Conservation (phyloP, 2,113 vertebrate species). For the Cranoglanis bouderius region DNA sequence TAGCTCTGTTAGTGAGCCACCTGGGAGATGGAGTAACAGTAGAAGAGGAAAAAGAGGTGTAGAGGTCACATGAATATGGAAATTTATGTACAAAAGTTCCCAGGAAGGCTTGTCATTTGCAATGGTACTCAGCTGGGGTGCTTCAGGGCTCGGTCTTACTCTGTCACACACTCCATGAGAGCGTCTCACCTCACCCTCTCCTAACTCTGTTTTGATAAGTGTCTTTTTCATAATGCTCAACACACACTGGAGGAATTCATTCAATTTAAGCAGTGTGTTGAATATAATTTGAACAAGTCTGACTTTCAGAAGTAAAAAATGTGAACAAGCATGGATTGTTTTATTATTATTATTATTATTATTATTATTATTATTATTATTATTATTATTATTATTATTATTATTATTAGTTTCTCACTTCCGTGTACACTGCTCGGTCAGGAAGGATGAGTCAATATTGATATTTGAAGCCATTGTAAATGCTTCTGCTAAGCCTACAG, state of each 20-base stretch:
- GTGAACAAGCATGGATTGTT: background rate
- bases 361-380: background rate
- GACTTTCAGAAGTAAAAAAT: background rate
- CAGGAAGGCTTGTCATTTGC: slow-evolving; percentile 1
- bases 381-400: too few species aligned
- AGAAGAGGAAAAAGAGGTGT: slow-evolving; percentile 8
- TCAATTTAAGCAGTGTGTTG: background rate
- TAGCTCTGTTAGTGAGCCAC: background rate
- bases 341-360: too few species aligned
- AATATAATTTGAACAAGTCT: background rate
- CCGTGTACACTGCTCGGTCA: background rate
- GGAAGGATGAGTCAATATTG: background rate
- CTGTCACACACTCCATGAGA: background rate
- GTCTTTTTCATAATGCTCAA: background rate
- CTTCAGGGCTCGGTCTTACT: slow-evolving; percentile 15
- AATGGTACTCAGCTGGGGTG: background rate
- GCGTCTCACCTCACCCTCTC: background rate
- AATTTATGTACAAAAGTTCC: slow-evolving; percentile 31
- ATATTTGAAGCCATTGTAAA: background rate
- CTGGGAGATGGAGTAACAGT: background rate
- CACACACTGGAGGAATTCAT: background rate
- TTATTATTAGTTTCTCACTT: background rate
- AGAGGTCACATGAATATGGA: slow-evolving; percentile 30
- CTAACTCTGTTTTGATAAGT: background rate
- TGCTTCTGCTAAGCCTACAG: background rate